Conservation (phyloP, 2,797 vertebrate species). For the Nothura maculosa region DNA sequence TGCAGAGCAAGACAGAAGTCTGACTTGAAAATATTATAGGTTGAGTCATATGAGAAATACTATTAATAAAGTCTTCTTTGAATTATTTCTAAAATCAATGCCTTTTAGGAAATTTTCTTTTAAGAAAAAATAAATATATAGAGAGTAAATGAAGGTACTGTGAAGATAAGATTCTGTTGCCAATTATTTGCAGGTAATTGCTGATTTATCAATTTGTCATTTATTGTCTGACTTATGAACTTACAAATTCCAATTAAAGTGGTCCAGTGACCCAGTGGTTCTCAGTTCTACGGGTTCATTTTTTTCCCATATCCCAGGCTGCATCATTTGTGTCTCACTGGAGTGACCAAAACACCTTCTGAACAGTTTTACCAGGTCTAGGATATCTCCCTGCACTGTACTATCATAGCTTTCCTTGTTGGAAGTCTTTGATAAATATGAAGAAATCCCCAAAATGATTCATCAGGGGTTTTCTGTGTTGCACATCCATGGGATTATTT, state of each 20-base stretch:
- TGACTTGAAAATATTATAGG: neutral
- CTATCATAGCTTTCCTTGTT: neutral
- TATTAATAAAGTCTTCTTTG: neutral
- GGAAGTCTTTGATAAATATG: neutral
- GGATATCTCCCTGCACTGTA: neutral
- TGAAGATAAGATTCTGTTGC: neutral
- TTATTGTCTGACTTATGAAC: neutral
- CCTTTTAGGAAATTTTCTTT: fast-evolving
- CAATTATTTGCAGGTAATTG: neutral
- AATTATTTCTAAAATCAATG: neutral
- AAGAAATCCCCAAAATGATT: neutral
- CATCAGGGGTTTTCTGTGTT: neutral
- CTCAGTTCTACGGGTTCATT: neutral
- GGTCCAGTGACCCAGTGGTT: neutral
- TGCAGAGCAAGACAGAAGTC: neutral
- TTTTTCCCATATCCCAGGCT: neutral
- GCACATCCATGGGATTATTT: neutral
- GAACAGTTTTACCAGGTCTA: neutral
- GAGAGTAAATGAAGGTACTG: neutral
- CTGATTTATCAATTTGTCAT: neutral
- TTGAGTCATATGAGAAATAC: neutral
- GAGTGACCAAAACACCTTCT: neutral
- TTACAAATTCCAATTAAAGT: neutral
- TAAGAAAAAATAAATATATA: neutral
- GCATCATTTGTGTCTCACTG: neutral